Conservation (phyloP, 2,797 vertebrate species). For the Gallinago solitaria region DNA sequence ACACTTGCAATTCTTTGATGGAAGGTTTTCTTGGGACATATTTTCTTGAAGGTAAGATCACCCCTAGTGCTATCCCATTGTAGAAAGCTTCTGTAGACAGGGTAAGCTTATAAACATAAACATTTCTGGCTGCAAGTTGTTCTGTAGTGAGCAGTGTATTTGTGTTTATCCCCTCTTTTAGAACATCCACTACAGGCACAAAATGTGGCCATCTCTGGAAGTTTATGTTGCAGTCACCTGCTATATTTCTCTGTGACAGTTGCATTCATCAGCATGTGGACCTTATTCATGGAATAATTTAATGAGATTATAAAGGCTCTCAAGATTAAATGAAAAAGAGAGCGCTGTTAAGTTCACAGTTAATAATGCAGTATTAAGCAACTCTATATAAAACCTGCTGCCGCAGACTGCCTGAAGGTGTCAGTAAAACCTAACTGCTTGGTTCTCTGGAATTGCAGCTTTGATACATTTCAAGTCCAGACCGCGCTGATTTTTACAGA, state of each 20-base stretch:
- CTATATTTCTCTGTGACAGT: not conserved
- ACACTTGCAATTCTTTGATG: not conserved
- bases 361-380: fast-evolving
- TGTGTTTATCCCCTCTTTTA: not conserved
- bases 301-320: not conserved
- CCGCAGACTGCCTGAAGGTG: constrained; percentile 26
- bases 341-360: not conserved
- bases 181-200: not conserved
- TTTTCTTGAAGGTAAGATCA: not conserved
- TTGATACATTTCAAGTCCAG: not conserved
- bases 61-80: not conserved
- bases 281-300: not conserved
- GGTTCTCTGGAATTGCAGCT: not conserved
- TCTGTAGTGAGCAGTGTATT: not conserved
- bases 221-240: not conserved
- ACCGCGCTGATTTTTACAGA: not conserved
- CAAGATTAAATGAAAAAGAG: not conserved
- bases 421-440: constrained; percentile 10
- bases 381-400: not conserved
- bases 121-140: not conserved
- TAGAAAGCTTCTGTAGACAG: not conserved
- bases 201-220: not conserved
- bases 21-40: not conserved
- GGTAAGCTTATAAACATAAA: not conserved
- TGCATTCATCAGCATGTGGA: not conserved